Evolutionary conservation across 2,888 invertebrate species (phyloP).

Genomic region (Bombylius discolor): DNA sequence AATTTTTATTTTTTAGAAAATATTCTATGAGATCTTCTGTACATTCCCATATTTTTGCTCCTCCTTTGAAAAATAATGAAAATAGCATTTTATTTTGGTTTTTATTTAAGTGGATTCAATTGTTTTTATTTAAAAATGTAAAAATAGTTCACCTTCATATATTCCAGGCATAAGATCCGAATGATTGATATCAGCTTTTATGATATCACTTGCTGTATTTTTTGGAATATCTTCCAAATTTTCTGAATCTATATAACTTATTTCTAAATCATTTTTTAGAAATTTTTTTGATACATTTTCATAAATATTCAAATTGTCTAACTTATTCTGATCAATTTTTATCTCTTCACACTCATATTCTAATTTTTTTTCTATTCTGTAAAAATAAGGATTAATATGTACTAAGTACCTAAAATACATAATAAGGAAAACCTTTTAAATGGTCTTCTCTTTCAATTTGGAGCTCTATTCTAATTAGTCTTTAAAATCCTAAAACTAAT

Average conservation of each 20-base stretch:
- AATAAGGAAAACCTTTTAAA: no score
- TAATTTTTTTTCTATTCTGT: neutral
- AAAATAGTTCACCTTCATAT: slow-evolving; percentile 55
- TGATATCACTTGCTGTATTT: slow-evolving; percentile 25
- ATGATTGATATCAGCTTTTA: slow-evolving; percentile 45
- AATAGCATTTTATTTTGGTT: neutral
- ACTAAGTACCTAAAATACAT: no score
- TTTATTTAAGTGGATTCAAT: neutral
- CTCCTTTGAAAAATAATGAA: slow-evolving; percentile 47
- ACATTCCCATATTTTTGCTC: slow-evolving; percentile 93
- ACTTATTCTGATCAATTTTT: neutral
- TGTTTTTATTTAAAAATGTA: neutral
- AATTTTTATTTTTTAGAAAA: slow-evolving; percentile 38
- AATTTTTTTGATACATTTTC: neutral
- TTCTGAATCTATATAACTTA: neutral
- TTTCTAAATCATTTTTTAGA: neutral
- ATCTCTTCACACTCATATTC: neutral
- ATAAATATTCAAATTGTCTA: neutral
- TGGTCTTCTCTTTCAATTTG: no score
- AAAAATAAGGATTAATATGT: no score
- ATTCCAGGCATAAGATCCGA: slow-evolving; percentile 62
- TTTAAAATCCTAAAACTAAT: no score
- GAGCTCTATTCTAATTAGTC: no score
- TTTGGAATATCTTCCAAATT: neutral
- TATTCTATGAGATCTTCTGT: slow-evolving; percentile 66